Evolutionary conservation across 1,140 invertebrate species (phyloP).

Genomic region (Lepidurus packardi): DNA sequence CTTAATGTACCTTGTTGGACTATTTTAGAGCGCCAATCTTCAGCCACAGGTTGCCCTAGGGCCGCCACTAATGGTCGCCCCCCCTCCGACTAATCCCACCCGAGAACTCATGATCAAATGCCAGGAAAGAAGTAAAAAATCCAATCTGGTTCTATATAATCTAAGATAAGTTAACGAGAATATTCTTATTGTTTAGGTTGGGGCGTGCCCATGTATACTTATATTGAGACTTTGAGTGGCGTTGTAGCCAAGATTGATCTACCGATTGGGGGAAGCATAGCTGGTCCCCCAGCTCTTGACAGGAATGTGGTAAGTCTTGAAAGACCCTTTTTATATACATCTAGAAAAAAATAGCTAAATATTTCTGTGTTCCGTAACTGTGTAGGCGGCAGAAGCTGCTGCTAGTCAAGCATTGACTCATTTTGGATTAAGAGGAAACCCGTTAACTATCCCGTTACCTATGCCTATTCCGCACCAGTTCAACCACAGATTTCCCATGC

Average conservation of each 20-base stretch:
- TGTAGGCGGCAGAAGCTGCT: neutral
- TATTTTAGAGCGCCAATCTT: neutral
- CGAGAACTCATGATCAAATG: neutral
- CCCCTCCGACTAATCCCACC: neutral
- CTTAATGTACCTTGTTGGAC: too few relatives aligned
- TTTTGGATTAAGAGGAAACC: neutral
- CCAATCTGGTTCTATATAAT: neutral
- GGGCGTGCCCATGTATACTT: slow-evolving; percentile 8
- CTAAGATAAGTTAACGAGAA: neutral
- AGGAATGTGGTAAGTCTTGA: neutral
- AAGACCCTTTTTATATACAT: neutral
- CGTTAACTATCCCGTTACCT: neutral
- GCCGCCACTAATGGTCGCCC: neutral
- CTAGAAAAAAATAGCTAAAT: neutral
- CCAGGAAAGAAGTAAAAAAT: slow-evolving; percentile 10
- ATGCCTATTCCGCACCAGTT: neutral
- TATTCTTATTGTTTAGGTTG: neutral
- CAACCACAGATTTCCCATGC: neutral
- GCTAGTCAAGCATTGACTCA: slow-evolving; percentile 1
- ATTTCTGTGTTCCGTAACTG: neutral
- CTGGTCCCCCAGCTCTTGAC: neutral
- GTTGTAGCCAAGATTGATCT: neutral
- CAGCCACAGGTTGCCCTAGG: neutral
- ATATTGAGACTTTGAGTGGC: neutral
- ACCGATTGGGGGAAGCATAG: neutral